Evolutionary conservation across 2,888 invertebrate species (phyloP).

Genomic region (Aspidiotus destructor): DNA sequence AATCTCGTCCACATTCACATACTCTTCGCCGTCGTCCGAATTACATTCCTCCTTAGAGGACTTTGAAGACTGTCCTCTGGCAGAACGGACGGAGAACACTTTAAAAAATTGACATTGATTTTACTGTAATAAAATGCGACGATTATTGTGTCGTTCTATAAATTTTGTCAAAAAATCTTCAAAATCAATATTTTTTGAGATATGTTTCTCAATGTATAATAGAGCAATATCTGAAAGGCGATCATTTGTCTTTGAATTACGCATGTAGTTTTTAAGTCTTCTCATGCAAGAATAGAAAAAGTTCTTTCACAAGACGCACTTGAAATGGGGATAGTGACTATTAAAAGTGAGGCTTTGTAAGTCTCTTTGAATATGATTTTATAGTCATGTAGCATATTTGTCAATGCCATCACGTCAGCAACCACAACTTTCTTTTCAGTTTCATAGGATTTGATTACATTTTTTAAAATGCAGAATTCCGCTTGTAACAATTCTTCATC

Average conservation of each 20-base stretch:
- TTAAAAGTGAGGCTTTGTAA: background rate
- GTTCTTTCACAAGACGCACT: background rate
- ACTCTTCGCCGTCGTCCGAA: no score
- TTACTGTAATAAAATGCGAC: background rate
- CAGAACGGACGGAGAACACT: no score
- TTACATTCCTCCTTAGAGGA: no score
- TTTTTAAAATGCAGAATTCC: constrained; percentile 5
- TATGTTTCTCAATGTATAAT: background rate
- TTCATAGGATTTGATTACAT: constrained; percentile 9
- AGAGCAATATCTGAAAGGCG: background rate
- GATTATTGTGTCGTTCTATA: background rate
- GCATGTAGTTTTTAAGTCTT: background rate
- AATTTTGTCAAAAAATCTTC: background rate
- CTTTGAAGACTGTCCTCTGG: no score
- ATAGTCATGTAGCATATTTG: constrained; percentile 7
- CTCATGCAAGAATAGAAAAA: constrained; percentile 9
- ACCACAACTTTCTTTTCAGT: background rate
- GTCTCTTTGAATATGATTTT: constrained; percentile 1
- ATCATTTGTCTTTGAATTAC: background rate
- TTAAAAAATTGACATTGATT: no score
- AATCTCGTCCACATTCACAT: no score
- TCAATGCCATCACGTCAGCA: background rate
- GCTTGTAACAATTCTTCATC: background rate
- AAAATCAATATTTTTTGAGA: background rate
- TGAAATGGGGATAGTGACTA: background rate